Evolutionary conservation across 2,888 invertebrate genomes (phyloP).

Genomic region (Melikaiella ostensackeni): DNA sequence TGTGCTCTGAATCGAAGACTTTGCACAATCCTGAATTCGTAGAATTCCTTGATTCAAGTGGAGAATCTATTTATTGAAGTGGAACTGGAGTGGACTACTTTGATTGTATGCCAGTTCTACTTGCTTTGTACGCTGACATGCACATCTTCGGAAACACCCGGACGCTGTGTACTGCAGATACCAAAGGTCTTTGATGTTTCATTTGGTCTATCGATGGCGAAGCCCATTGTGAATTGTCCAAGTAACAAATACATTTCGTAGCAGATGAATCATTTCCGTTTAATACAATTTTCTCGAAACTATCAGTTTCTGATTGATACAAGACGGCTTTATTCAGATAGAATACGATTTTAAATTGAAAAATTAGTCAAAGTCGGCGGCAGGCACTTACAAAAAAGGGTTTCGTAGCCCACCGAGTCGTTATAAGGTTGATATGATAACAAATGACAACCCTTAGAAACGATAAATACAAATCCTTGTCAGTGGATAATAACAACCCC

Average conservation of each 20-base stretch:
- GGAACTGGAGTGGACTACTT: slow-evolving; percentile 28
- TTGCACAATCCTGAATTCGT: slow-evolving; percentile 24
- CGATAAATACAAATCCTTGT: no score
- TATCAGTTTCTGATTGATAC: not conserved
- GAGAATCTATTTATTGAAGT: slow-evolving; percentile 32
- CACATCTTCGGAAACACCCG: slow-evolving; percentile 25
- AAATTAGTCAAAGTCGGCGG: no score
- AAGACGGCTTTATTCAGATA: not conserved
- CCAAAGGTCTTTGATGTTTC: slow-evolving; percentile 36
- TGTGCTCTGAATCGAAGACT: slow-evolving; percentile 13
- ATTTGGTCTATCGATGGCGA: slow-evolving; percentile 5
- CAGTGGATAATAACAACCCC: no score
- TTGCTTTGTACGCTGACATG: slow-evolving; percentile 28
- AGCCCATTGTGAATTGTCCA: slow-evolving; percentile 11
- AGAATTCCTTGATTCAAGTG: slow-evolving; percentile 11
- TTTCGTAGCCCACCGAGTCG: no score
- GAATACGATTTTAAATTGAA: no score
- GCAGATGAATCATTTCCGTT: not conserved
- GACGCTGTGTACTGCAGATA: slow-evolving; percentile 17
- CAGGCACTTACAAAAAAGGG: no score
- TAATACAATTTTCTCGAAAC: not conserved
- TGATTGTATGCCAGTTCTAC: slow-evolving; percentile 18
- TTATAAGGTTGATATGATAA: no score
- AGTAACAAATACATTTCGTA: slow-evolving; percentile 27
- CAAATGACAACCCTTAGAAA: no score